These are phyloP conservation scores for Pantala flavescens DNA, from an alignment of 1,140 invertebrate species.

Conservation along the genomic window DNA sequence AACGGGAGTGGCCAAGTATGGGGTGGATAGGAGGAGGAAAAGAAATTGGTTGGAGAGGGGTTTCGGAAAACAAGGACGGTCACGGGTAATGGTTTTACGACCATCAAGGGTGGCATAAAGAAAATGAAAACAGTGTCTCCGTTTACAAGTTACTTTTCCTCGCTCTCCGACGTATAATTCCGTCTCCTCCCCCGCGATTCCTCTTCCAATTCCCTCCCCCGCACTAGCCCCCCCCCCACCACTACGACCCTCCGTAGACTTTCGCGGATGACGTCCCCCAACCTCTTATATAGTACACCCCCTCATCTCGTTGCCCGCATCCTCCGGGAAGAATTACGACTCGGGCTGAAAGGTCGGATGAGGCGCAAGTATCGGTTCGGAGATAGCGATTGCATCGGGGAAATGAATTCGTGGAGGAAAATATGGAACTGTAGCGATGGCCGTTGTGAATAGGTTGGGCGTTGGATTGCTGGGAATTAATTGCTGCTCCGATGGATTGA, in stretches of 20 bases:
- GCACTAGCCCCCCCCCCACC: neutral
- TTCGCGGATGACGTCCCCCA: too few relatives aligned
- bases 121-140: conserved; percentile 26
- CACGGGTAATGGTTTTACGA: conserved; percentile 30
- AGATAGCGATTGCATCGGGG: too few relatives aligned
- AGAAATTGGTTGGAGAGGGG: conserved; percentile 16
- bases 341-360: neutral
- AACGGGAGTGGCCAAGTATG: neutral
- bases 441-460: too few relatives aligned
- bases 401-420: too few relatives aligned
- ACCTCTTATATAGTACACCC: neutral
- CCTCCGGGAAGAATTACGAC: neutral
- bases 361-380: neutral
- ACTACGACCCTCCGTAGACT: neutral
- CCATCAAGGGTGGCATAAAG: conserved; percentile 28
- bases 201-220: neutral
- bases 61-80: conserved; percentile 25
- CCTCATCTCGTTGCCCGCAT: neutral
- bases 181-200: neutral
- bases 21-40: neutral
- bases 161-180: conserved; percentile 10
- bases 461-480: too few relatives aligned
- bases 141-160: conserved; percentile 16
- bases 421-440: too few relatives aligned
- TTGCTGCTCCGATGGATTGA: too few relatives aligned